Conservation (phyloP, 2,113 vertebrate genomes). For the Mormyrus iriodes region DNA sequence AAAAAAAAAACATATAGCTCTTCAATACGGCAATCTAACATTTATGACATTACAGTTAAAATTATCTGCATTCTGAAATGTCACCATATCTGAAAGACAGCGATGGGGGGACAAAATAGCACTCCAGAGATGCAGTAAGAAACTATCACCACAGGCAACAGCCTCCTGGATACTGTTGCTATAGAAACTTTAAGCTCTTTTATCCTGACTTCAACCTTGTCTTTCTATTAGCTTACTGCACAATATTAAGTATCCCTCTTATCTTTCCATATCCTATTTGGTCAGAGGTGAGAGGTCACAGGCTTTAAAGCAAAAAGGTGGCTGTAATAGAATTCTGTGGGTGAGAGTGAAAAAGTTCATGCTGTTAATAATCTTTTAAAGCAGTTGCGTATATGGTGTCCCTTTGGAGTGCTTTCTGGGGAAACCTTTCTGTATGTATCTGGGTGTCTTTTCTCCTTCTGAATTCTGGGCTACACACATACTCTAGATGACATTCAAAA, state of each 20-base stretch:
- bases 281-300: slow-evolving; percentile 2
- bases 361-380: not conserved
- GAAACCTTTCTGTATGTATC: not conserved
- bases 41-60: not conserved
- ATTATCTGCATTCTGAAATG: slow-evolving; percentile 13
- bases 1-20: not conserved
- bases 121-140: slow-evolving; percentile 47
- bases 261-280: slow-evolving; percentile 31
- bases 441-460: not conserved
- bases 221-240: slow-evolving; percentile 47
- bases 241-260: slow-evolving; percentile 36
- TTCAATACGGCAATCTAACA: not conserved
- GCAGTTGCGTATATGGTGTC: not conserved
- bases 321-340: not conserved
- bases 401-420: not conserved
- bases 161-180: slow-evolving; percentile 61
- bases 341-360: not conserved
- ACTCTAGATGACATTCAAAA: not conserved
- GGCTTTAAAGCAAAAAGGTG: not conserved
- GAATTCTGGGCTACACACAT: not conserved
- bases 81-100: slow-evolving; percentile 31
- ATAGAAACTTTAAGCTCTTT: slow-evolving; percentile 61
- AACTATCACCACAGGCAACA: slow-evolving; percentile 49
- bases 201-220: slow-evolving; percentile 52
- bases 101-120: slow-evolving; percentile 43